A percentile compares a stretch with the other conserved stretches of the same genome.
Evolutionary conservation across 2,797 vertebrate genomes (phyloP).

Genomic region (Ambastaia sidthimunki): DNA sequence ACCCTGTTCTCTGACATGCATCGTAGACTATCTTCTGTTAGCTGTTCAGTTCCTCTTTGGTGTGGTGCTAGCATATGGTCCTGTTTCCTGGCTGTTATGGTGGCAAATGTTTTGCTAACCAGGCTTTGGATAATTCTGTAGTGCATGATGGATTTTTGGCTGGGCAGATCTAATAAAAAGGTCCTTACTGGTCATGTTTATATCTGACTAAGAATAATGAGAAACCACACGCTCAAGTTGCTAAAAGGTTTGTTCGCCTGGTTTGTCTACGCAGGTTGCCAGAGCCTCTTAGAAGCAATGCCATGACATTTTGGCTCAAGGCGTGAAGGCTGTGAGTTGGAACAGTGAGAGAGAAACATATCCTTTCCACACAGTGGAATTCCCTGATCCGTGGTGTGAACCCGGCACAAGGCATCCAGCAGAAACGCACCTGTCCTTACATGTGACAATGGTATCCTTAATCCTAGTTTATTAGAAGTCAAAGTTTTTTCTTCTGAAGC

Average conservation of each 20-base stretch:
- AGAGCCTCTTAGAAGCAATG: slow-evolving; percentile 54
- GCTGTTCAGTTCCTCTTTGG: slow-evolving; percentile 4
- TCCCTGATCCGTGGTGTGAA: slow-evolving; percentile 41
- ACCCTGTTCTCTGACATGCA: slow-evolving; percentile 45
- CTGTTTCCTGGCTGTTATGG: slow-evolving; percentile 32
- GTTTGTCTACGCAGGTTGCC: slow-evolving; percentile 38
- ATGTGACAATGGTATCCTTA: slow-evolving; percentile 2
- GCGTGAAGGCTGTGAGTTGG: slow-evolving; percentile 47
- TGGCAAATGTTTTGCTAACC: slow-evolving; percentile 52
- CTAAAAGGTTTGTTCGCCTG: slow-evolving; percentile 53
- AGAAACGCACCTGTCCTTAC: slow-evolving; percentile 22
- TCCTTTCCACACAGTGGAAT: slow-evolving; percentile 19
- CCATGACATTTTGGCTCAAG: slow-evolving; percentile 56
- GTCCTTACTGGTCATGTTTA: slow-evolving; percentile 22
- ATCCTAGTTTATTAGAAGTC: background rate
- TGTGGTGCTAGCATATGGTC: background rate
- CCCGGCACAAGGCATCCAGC: slow-evolving; percentile 10
- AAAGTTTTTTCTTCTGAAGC: background rate
- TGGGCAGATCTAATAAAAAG: slow-evolving; percentile 30
- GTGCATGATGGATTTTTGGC: slow-evolving; percentile 38
- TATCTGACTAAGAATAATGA: slow-evolving; percentile 31
- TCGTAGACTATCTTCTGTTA: slow-evolving; percentile 44
- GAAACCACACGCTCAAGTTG: slow-evolving; percentile 40
- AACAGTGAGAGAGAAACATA: slow-evolving; percentile 48
- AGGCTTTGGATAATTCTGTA: slow-evolving; percentile 40